These are phyloP conservation scores for Megathymus violae DNA, from an alignment of 1,140 invertebrate species.

Conservation along the genomic window DNA sequence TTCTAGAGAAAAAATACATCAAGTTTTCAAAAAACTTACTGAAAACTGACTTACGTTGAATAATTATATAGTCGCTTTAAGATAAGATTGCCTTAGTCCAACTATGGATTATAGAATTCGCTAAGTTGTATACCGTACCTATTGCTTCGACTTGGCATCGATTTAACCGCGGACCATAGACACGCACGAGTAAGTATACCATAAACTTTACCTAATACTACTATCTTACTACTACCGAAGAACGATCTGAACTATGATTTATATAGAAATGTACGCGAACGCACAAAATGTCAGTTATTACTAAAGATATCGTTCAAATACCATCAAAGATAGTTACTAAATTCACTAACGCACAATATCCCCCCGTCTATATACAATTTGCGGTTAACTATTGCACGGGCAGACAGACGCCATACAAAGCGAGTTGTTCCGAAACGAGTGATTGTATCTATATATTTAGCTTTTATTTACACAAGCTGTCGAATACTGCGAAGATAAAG, in stretches of 20 bases:
- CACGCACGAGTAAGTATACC: constrained; percentile 12
- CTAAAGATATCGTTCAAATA: constrained; percentile 55
- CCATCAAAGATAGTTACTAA: constrained; percentile 47
- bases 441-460: constrained; percentile 12
- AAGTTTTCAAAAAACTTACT: constrained; percentile 44
- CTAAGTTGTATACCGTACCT: constrained; percentile 32
- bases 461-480: constrained; percentile 69
- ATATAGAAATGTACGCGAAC: constrained; percentile 44
- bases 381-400: constrained; percentile 9
- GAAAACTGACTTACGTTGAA: constrained; percentile 22
- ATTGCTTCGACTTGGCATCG: constrained; percentile 25
- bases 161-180: constrained; percentile 23
- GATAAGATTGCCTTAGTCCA: constrained; percentile 40
- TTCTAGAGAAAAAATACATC: constrained; percentile 48
- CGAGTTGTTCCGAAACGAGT: too few relatives aligned
- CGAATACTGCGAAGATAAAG: constrained; percentile 60
- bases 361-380: constrained; percentile 15
- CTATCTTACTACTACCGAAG: constrained; percentile 65
- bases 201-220: constrained; percentile 54
- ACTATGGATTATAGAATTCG: constrained; percentile 22
- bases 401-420: too few relatives aligned
- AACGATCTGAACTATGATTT: constrained; percentile 63
- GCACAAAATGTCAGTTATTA: constrained; percentile 59
- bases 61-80: constrained; percentile 11
- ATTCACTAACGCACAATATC: constrained; percentile 64